Evolutionary conservation across 1,140 invertebrate genomes (phyloP).

Genomic region (Gryllus bimaculatus): DNA sequence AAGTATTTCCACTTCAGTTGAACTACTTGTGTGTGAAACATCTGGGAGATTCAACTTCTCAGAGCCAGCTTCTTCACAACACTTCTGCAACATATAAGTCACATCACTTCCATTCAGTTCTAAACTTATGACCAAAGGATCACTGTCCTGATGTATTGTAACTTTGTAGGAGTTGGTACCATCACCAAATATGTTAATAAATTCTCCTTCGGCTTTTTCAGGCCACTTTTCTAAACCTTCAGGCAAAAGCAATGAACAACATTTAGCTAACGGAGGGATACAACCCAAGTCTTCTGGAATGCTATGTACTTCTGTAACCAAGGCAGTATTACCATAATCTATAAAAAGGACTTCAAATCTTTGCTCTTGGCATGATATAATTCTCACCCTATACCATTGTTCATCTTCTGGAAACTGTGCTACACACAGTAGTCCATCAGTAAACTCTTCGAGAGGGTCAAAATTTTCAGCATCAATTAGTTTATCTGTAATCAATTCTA

Average conservation of each 20-base stretch:
- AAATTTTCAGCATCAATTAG: slow-evolving; percentile 41
- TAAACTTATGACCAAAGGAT: slow-evolving; percentile 27
- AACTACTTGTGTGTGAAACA: background rate
- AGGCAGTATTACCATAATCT: slow-evolving; percentile 62
- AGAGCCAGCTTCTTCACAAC: slow-evolving; percentile 18
- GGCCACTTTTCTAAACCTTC: slow-evolving; percentile 50
- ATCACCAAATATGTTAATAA: slow-evolving; percentile 49
- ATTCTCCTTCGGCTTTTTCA: slow-evolving; percentile 49
- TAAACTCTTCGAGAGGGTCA: slow-evolving; percentile 35
- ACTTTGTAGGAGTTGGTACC: slow-evolving; percentile 54
- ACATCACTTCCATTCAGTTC: slow-evolving; percentile 26
- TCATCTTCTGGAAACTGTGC: slow-evolving; percentile 54
- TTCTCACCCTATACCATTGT: slow-evolving; percentile 54
- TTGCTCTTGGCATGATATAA: slow-evolving; percentile 46
- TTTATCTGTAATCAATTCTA: slow-evolving; percentile 26
- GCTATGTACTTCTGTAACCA: slow-evolving; percentile 44
- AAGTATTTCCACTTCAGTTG: background rate
- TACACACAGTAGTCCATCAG: slow-evolving; percentile 46
- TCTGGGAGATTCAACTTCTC: background rate
- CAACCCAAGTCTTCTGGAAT: slow-evolving; percentile 52
- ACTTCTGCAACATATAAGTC: slow-evolving; percentile 26
- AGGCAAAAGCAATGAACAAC: slow-evolving; percentile 51
- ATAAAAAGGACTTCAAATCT: slow-evolving; percentile 53
- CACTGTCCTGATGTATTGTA: slow-evolving; percentile 36
- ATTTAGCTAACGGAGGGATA: slow-evolving; percentile 47